Evolutionary conservation across 2,888 invertebrate species (phyloP).

Genomic region (Agrochola lota): DNA sequence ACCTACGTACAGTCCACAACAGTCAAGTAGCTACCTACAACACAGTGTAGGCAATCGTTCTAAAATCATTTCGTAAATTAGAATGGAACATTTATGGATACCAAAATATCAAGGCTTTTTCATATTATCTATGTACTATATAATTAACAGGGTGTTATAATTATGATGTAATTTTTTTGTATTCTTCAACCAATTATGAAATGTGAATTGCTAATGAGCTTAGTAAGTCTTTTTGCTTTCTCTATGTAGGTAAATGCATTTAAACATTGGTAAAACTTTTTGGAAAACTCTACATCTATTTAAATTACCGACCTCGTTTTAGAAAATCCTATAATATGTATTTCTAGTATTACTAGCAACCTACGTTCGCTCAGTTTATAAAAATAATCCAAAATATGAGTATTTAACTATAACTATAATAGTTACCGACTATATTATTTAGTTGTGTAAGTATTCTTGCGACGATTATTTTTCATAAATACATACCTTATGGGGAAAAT

Average conservation of each 20-base stretch:
- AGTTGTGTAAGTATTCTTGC: background rate
- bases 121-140: background rate
- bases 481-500: no score
- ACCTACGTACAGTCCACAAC: conserved; percentile 46
- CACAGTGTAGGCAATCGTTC: conserved; percentile 29
- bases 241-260: conserved; percentile 26
- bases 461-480: background rate
- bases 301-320: background rate
- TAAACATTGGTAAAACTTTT: conserved; percentile 1
- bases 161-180: background rate
- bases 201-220: conserved; percentile 30
- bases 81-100: background rate
- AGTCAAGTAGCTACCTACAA: conserved; percentile 36
- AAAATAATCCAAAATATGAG: background rate
- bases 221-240: conserved; percentile 22
- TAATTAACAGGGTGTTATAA: background rate
- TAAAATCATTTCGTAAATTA: background rate
- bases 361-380: background rate
- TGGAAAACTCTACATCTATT: conserved; percentile 13
- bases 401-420: background rate
- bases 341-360: background rate
- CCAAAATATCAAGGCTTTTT: background rate
- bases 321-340: background rate
- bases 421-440: background rate
- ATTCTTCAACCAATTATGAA: conserved; percentile 17